Base-by-base conservation (phyloP, 1,140 invertebrate species). In the Drosophila eugracilis region DNA sequence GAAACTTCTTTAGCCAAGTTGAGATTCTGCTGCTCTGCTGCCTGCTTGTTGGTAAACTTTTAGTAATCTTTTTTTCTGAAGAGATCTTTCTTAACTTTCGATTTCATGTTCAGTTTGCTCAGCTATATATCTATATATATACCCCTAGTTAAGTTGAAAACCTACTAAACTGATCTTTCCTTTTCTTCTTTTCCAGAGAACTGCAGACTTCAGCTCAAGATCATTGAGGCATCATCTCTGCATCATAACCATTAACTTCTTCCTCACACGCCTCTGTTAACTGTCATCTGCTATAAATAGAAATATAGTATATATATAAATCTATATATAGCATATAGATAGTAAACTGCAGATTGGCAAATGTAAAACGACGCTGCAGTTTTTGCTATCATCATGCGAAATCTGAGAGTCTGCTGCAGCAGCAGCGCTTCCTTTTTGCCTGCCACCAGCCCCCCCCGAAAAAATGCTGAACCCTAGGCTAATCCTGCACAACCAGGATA, bases 351-450 rank as follows among this genome's bases (percentile, higher is more conserved):
- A 72, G 71, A 72, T 59, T 72, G 69, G 49, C 53, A 72, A 72
- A 71, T 71, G 67, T 47, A 73, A 60, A 73, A 60, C 69, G 54
- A 60, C 69, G 54, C 69, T 59, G 69, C 69, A 73, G 21, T 32
- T 74, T 73, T 63, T 54, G 41, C 57, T 52, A 74, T 73, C 48
- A 41, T 32, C 49, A 69, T 52, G 48, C 39, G 26, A 50, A 58
- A 71, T 71, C 65, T 47, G 42, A 47, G 42, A 41, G 49, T 70
- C 41, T 41, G 32, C 47, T n/a, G 52, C 39, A 17, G 32, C 12
- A 9, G 32, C n/a, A 42, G 34, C 10, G 48, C 37, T 42, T 22
- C 42, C 42, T 24, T 24, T 21, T 22, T 30, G 30, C 30, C 36
- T 41, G 32, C 26, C 50, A 22, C 30, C 30, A 32, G 10, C 15